Evolutionary conservation across 2,113 vertebrate genomes (phyloP).

Genomic region (Thermophis baileyi): DNA sequence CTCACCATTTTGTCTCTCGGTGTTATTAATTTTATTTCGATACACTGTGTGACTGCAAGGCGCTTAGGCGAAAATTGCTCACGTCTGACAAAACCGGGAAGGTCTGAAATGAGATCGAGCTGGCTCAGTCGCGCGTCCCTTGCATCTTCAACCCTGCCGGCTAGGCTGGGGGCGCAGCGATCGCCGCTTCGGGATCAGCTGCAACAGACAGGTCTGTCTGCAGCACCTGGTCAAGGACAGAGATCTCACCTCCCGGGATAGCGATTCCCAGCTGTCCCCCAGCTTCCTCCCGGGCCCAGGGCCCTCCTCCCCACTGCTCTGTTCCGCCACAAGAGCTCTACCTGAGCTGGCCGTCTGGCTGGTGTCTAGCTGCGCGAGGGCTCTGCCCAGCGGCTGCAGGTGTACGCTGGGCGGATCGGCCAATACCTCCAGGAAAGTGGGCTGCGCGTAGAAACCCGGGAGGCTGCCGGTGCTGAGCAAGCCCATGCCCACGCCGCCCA

Average conservation of each 20-base stretch:
- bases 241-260: background rate
- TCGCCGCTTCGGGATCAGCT: background rate
- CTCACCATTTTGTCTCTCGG: background rate
- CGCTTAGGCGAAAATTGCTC: background rate
- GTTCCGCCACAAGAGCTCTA: constrained; percentile 59
- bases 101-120: background rate
- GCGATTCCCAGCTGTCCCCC: background rate
- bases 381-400: constrained; percentile 83
- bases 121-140: background rate
- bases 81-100: background rate
- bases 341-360: constrained; percentile 93
- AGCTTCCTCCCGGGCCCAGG: background rate
- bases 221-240: constrained; percentile 4
- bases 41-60: background rate
- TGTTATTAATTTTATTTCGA: background rate
- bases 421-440: constrained; percentile 90
- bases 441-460: constrained; percentile 91
- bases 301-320: background rate
- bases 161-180: too few species aligned
- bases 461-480: constrained; percentile 86
- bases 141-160: background rate
- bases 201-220: background rate
- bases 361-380: constrained; percentile 78
- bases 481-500: constrained; percentile 88
- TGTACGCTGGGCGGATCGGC: constrained; percentile 86